Percentiles rank a stretch among this genome's conserved stretches.
phyloP scores from a whole-genome alignment of 1,140 invertebrate genomes.

The Drosophila simulans region DNA sequence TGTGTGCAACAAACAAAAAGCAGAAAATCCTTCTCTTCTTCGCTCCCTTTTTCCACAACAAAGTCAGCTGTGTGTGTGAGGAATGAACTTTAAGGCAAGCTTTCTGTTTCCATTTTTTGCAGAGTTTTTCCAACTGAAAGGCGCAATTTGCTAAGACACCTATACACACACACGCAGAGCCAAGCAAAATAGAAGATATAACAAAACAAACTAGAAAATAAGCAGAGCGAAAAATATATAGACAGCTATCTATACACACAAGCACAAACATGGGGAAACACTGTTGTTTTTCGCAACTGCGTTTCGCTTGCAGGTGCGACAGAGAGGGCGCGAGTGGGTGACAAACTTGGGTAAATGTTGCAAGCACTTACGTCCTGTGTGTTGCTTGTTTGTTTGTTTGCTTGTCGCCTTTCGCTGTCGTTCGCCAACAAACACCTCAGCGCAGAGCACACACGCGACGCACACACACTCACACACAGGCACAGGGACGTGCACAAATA shows the following conservation, averaged over 20 bases:
- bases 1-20: constrained; percentile 44
- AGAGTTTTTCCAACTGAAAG: constrained; percentile 57
- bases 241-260: constrained; percentile 29
- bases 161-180: constrained; percentile 8
- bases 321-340: constrained; percentile 7
- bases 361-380: constrained; percentile 38
- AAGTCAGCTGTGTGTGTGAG: constrained; percentile 67
- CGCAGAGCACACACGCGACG: constrained; percentile 5
- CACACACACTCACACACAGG: constrained; percentile 4
- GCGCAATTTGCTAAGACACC: constrained; percentile 61
- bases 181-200: constrained; percentile 16
- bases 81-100: constrained; percentile 40
- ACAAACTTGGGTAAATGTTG: constrained; percentile 26
- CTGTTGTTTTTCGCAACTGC: constrained; percentile 34
- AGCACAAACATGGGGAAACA: neutral
- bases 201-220: constrained; percentile 35
- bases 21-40: constrained; percentile 46
- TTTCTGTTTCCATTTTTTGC: constrained; percentile 12
- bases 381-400: constrained; percentile 15
- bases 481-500: constrained; percentile 28
- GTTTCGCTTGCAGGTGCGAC: constrained; percentile 16
- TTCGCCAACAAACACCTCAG: constrained; percentile 11
- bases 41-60: constrained; percentile 28
- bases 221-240: constrained; percentile 16
- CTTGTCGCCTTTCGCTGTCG: constrained; percentile 9